Base-by-base conservation (phyloP, 1,140 invertebrate species). In the Zaprionus taronus region DNA sequence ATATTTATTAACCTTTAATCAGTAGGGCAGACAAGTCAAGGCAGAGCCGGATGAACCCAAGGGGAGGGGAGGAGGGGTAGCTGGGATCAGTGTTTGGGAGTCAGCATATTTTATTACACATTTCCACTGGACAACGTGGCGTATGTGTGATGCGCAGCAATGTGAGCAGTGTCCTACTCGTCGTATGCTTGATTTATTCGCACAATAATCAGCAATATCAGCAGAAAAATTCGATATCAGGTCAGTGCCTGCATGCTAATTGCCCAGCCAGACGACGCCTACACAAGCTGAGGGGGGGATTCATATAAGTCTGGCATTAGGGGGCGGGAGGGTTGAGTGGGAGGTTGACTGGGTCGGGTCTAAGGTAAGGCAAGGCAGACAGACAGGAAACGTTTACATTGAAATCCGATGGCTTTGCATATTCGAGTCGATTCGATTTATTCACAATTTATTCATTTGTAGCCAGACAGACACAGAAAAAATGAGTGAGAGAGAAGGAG, bases 1-100 rank as follows among this genome's bases (percentile, higher is more conserved):
- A 68, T 74, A 74, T 74, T 74, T 74, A 74, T 74, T 74, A 74
- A 74, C 65, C 72, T 69, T 69, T 74, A 74, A 74, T 69, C 71
- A 73, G 71, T 38, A 15, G 28, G 28, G 9, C 49, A 55, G 49
- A 41, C 34, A 20, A 20, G 20, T 5, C 38, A 15, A 41, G 38
- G 4, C 15, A 41, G 5, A 41, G 41, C 41, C 41, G 41, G 41
- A 17, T 47, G 41, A 47, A 17, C n/a, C n/a, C n/a, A 11, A 6
- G 15, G 5, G 15, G 5, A 11, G 24, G n/a, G 47, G 34, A 63
- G 24, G 36, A 5, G 47, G 7, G 44, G 44, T 20, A 22, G 28
- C 15, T 28, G 38, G 41, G 60, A 26, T 15, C 58, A 44, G 14
- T 38, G 31, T 34, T 34, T 20, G 51, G 4, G 5, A n/a, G n/a